Evolutionary conservation across 1,140 invertebrate genomes (phyloP), one percentile per base, ranked within the genome.

Genomic region (Phocides pigmalion): DNA sequence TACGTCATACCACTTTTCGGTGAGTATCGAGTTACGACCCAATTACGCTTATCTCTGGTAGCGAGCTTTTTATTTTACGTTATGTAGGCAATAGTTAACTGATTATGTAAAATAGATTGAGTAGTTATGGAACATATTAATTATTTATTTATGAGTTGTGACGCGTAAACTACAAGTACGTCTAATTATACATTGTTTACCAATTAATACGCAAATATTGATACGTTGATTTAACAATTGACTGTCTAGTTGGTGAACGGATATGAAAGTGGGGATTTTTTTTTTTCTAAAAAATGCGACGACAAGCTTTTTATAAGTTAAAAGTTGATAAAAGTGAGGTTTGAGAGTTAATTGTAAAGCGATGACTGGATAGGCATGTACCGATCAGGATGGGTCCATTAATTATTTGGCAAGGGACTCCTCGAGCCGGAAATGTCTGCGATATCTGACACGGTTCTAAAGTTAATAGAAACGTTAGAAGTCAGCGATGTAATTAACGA

Each of bases 341-440:
- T 56, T 25, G 8, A 39, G 41, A 3, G 47, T 5, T 63, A 72
- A 76, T 75, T 73, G 74, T 66, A 28, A 42, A 51, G 59, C 62
- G 66, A 79, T 81, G 76, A 81, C 73, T 74, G 64, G 25, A 8
- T n/a, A n/a, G 67, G 62, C 25, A 58, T 65, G 51, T 66, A n/a
- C n/a, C 37, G 41, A 32, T 51, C 39, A 62, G 65, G 51, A 67
- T 25, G 51, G 41, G 46, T 42, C 25, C 64, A 78, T 79, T 79
- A 76, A 81, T 79, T 74, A 73, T 62, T 71, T 69, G 15, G 44
- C 59, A 62, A 47, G 41, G 32, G 37, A 42, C 37, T 19, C 28
- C 22, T 28, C 4, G 15, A 53, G 49, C 15, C 62, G 56, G 54
- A 59, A 68, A 62, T 65, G 66, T 63, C 16, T 46, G 39, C 25